Conservation (phyloP, 2,797 vertebrate species). For the Otus scops region DNA sequence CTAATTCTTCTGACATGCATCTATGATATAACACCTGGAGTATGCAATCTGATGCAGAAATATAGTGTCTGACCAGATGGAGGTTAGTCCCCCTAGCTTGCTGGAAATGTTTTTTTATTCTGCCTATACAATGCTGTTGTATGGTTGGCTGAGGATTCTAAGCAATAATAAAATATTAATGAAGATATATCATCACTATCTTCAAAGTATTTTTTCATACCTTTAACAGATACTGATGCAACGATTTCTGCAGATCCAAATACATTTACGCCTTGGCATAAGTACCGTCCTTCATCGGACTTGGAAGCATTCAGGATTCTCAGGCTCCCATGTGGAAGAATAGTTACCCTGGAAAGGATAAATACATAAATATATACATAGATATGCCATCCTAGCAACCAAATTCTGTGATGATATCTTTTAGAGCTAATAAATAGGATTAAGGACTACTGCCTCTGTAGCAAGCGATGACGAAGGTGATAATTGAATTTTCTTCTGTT, state of each 20-base stretch:
- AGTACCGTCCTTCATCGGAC: conserved; percentile 90
- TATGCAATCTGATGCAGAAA: not conserved
- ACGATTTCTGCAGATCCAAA: conserved; percentile 93
- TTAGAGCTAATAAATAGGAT: conserved; percentile 7
- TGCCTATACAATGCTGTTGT: not conserved
- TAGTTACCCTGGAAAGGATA: conserved; percentile 83
- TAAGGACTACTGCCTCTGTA: not conserved
- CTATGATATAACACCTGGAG: not conserved
- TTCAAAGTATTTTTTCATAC: conserved; percentile 73
- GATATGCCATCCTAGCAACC: not conserved
- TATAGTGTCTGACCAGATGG: not conserved
- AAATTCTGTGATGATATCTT: not conserved
- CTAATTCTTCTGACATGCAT: not conserved
- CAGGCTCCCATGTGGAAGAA: conserved; percentile 91
- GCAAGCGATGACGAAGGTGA: not conserved
- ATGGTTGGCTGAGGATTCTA: not conserved
- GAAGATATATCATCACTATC: not conserved
- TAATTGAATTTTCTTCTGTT: conserved; percentile 1
- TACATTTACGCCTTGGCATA: conserved; percentile 90
- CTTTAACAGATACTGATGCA: conserved; percentile 91
- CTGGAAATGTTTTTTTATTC: not conserved
- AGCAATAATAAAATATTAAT: not conserved
- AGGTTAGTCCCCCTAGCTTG: not conserved
- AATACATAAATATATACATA: conserved; percentile 5
- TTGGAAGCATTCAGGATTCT: conserved; percentile 90